Conservation (phyloP, 1,140 invertebrate species). For the Dryas iulia region DNA sequence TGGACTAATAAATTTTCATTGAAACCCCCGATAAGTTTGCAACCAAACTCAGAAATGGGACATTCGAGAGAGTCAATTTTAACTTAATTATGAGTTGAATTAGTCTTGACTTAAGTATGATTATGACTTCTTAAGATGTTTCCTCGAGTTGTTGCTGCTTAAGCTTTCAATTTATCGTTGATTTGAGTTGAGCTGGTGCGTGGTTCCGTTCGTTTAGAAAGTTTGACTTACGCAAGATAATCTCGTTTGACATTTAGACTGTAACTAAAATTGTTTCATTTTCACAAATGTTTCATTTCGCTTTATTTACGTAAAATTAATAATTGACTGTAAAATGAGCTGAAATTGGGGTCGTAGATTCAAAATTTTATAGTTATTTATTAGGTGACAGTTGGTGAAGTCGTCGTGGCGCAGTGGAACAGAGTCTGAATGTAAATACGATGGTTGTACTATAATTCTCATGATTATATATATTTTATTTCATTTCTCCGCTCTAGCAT, state of each 20-base stretch:
- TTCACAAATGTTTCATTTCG: not conserved
- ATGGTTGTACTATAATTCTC: no score
- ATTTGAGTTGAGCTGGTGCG: conserved; percentile 2
- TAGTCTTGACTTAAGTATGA: conserved; percentile 66
- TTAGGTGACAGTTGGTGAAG: no score
- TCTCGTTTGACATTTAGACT: not conserved
- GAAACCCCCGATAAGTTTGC: conserved; percentile 66
- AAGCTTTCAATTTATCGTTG: conserved; percentile 6
- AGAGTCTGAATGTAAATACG: no score
- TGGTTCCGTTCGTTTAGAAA: not conserved
- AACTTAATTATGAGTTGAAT: conserved; percentile 76
- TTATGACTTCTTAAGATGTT: conserved; percentile 62
- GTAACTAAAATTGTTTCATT: not conserved
- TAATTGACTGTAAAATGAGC: not conserved
- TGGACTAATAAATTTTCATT: conserved; percentile 76
- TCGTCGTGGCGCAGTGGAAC: no score
- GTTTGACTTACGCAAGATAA: not conserved
- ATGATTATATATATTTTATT: no score
- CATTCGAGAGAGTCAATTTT: conserved; percentile 64
- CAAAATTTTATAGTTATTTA: not conserved
- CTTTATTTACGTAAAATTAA: not conserved
- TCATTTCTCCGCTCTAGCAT: no score
- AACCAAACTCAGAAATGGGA: conserved; percentile 59
- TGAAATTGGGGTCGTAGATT: no score
- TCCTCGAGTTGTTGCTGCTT: conserved; percentile 16